phyloP scores from a whole-genome alignment of 2,888 invertebrate genomes.

The Brachylomia viminalis region DNA sequence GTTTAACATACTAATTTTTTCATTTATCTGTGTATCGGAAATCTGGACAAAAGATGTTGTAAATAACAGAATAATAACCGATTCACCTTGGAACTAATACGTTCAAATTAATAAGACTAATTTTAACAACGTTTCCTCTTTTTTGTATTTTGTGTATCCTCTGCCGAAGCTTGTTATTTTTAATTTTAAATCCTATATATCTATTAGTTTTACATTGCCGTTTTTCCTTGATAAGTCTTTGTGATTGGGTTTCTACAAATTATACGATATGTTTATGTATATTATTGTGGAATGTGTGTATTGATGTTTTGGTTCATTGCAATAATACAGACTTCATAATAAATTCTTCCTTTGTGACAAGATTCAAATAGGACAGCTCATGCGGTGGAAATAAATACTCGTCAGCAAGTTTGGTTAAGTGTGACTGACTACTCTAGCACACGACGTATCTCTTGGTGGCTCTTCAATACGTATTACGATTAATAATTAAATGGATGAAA shows the following conservation, averaged over 20 bases:
- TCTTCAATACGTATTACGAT: neutral
- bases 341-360: neutral
- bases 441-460: neutral
- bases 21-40: constrained; percentile 44
- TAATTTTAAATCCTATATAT: constrained; percentile 30
- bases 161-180: constrained; percentile 56
- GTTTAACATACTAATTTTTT: constrained; percentile 62
- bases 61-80: constrained; percentile 66
- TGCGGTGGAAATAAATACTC: neutral
- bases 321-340: neutral
- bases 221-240: constrained; percentile 24
- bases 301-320: neutral
- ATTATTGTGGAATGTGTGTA: neutral
- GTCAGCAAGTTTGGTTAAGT: neutral
- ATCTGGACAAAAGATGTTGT: constrained; percentile 51
- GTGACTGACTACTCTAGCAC: neutral
- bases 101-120: constrained; percentile 67
- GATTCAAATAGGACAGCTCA: neutral
- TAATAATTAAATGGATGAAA: neutral
- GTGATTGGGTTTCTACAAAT: constrained; percentile 7
- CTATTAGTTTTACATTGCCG: constrained; percentile 34
- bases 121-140: constrained; percentile 63
- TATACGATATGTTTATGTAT: constrained; percentile 6
- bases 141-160: constrained; percentile 53
- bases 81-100: constrained; percentile 65